Evolutionary conservation across 2,797 vertebrate species (phyloP).

Genomic region (Spatula clypeata): DNA sequence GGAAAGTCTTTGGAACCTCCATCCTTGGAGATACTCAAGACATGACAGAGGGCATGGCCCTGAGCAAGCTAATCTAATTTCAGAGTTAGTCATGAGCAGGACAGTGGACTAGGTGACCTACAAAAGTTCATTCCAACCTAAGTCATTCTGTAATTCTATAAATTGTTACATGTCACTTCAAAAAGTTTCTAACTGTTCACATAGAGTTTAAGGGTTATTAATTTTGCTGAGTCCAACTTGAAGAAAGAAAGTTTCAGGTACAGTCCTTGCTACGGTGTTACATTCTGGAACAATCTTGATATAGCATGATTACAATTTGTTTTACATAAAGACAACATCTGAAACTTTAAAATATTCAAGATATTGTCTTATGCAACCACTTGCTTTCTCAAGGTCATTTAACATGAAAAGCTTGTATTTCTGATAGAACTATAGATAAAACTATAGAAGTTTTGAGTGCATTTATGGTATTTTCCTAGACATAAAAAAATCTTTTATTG

Average conservation of each 20-base stretch:
- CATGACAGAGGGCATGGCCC: too few relatives aligned
- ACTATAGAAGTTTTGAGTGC: not conserved
- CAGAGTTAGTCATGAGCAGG: not conserved
- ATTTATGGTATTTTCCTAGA: fast-evolving
- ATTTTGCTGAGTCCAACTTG: not conserved
- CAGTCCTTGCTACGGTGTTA: not conserved
- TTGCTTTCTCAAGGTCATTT: not conserved
- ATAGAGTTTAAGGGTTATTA: not conserved
- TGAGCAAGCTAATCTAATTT: not conserved
- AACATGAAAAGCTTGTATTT: not conserved
- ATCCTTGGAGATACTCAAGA: not conserved
- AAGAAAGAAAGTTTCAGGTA: not conserved
- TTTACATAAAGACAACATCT: not conserved
- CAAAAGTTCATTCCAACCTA: not conserved
- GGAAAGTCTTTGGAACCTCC: not conserved
- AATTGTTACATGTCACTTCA: not conserved
- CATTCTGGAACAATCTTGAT: not conserved
- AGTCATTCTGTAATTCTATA: not conserved
- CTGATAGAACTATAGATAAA: not conserved
- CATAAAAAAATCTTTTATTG: not conserved
- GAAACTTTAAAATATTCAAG: not conserved
- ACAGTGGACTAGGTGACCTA: not conserved
- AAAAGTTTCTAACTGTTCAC: not conserved
- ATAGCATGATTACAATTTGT: not conserved
- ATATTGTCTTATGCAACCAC: not conserved